phyloP scores from a whole-genome alignment of 2,113 vertebrate genomes.

The Mormyrus iriodes region DNA sequence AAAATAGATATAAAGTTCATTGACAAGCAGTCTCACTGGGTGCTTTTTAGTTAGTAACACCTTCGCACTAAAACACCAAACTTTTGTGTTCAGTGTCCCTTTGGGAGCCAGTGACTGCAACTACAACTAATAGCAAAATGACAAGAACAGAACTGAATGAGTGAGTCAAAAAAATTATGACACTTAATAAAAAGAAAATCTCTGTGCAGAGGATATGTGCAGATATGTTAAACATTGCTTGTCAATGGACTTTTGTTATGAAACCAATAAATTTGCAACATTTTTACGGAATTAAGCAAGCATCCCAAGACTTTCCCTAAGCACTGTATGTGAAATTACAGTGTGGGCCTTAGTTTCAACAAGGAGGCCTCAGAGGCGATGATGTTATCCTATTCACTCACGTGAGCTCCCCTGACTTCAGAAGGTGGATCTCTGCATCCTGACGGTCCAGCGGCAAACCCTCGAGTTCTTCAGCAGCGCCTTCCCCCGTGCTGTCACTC shows the following conservation, averaged over 20 bases:
- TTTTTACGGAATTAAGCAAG: not conserved
- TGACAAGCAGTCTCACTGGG: too few relatives aligned
- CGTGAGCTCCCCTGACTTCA: constrained; percentile 86
- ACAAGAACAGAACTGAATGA: too few relatives aligned
- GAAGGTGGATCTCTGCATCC: constrained; percentile 82
- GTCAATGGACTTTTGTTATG: too few relatives aligned
- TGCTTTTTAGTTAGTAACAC: too few relatives aligned
- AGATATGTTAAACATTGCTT: not conserved
- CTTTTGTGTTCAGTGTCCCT: too few relatives aligned
- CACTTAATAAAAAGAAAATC: not conserved
- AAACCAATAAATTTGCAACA: too few relatives aligned
- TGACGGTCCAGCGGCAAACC: constrained; percentile 65
- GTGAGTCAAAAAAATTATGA: not conserved
- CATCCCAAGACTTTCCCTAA: not conserved
- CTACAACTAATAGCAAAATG: too few relatives aligned
- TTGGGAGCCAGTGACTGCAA: too few relatives aligned
- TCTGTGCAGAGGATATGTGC: not conserved
- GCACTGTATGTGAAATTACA: not conserved
- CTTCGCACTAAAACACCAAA: too few relatives aligned
- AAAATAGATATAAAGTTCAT: too few relatives aligned
- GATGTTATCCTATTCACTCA: constrained; percentile 51
- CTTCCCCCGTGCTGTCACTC: constrained; percentile 54
- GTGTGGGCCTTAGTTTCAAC: not conserved
- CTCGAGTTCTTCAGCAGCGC: constrained; percentile 66
- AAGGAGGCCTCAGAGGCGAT: not conserved